Percentiles rank a stretch among this genome's conserved stretches.
Conservation (phyloP, 2,888 invertebrate species). For the Tipula helvola region DNA sequence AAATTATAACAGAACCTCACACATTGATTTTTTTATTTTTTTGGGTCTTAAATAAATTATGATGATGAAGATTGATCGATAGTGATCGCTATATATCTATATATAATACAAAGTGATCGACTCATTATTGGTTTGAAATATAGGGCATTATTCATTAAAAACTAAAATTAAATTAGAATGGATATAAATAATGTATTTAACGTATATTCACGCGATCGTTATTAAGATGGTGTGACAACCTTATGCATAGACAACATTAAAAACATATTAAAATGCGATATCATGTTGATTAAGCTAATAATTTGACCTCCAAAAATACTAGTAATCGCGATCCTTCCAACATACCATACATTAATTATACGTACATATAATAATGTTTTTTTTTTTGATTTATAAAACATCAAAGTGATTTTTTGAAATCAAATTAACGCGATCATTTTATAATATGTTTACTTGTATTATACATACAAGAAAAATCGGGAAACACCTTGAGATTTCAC, state of each 20-base stretch:
- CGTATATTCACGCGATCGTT: neutral
- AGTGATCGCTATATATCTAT: neutral
- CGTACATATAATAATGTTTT: neutral
- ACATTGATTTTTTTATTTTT: neutral
- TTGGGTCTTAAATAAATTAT: neutral
- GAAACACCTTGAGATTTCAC: neutral
- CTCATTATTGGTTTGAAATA: neutral
- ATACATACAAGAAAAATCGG: neutral
- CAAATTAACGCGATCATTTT: neutral
- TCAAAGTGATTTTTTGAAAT: neutral
- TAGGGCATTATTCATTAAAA: neutral
- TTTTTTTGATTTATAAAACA: neutral
- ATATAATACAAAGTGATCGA: neutral
- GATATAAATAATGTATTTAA: neutral
- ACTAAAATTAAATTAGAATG: neutral
- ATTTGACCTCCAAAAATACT: neutral
- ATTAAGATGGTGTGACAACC: neutral
- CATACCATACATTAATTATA: neutral
- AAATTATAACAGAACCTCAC: slow-evolving; percentile 7
- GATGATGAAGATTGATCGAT: slow-evolving; percentile 4
- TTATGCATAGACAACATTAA: neutral
- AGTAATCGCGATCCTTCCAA: neutral
- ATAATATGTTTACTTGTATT: neutral
- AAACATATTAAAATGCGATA: neutral
- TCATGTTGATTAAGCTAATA: neutral